These are phyloP conservation scores for Holcopasites calliopsidis DNA, from an alignment of 1,140 invertebrate genomes.

Conservation along the genomic window DNA sequence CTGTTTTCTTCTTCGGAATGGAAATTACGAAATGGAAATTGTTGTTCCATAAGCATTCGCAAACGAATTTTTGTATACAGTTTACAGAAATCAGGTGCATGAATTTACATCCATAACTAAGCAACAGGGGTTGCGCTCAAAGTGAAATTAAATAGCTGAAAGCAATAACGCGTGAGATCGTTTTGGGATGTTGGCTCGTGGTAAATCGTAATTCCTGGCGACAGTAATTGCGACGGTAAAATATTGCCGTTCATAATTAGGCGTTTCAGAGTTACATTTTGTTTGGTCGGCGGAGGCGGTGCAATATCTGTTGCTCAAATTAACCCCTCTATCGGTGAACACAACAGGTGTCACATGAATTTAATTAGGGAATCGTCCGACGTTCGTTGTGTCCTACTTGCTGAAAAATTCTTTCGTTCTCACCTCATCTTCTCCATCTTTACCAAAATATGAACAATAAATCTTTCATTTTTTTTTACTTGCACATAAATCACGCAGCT, in stretches of 20 bases:
- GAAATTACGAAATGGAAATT: too few species aligned
- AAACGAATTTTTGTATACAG: too few species aligned
- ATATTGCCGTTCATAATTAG: slow-evolving; percentile 43
- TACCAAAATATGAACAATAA: not conserved
- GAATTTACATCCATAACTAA: too few species aligned
- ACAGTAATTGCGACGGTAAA: slow-evolving; percentile 43
- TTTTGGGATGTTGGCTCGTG: not conserved
- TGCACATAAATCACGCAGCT: too few species aligned
- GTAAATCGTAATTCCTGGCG: not conserved
- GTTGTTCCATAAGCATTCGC: too few species aligned
- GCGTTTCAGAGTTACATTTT: slow-evolving; percentile 27
- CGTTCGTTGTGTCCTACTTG: slow-evolving; percentile 32
- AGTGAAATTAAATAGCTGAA: not conserved
- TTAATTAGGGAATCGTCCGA: slow-evolving; percentile 42
- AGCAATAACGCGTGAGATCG: not conserved
- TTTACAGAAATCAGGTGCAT: too few species aligned
- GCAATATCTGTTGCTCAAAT: slow-evolving; percentile 42
- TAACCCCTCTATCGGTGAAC: slow-evolving; percentile 46
- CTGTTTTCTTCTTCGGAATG: too few species aligned
- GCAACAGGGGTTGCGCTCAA: too few species aligned
- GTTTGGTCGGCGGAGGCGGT: slow-evolving; percentile 3
- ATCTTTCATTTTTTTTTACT: too few species aligned
- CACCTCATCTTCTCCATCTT: not conserved
- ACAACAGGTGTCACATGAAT: slow-evolving; percentile 63
- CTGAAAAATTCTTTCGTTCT: slow-evolving; percentile 21